phyloP scores from a whole-genome alignment of 2,888 invertebrate species.

The Meta bourneti region DNA sequence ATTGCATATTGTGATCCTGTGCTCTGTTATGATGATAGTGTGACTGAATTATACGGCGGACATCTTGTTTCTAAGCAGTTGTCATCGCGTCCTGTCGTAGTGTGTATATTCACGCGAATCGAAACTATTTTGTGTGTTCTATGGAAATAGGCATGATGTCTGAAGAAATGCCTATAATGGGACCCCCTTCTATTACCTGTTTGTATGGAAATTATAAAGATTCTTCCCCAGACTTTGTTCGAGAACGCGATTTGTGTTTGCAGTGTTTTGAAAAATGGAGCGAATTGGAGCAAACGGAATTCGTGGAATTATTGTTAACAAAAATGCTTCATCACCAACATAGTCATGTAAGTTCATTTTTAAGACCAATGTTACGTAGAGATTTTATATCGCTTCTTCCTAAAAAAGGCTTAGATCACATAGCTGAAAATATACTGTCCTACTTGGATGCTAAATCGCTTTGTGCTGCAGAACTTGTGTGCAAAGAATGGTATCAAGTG shows the following conservation, averaged over 20 bases:
- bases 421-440: constrained; percentile 97
- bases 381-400: constrained; percentile 99
- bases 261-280: constrained; percentile 84
- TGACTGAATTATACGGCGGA: constrained; percentile 63
- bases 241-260: constrained; percentile 72
- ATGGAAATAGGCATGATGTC: constrained; percentile 75
- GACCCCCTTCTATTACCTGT: constrained; percentile 65
- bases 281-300: constrained; percentile 97
- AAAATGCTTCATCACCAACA: constrained; percentile 99
- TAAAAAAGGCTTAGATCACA: constrained; percentile 97
- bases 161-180: constrained; percentile 68
- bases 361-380: constrained; percentile 98
- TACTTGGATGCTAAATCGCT: constrained; percentile 97
- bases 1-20: constrained; percentile 34
- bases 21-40: constrained; percentile 56
- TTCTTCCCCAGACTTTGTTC: constrained; percentile 71
- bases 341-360: constrained; percentile 97
- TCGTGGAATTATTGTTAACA: constrained; percentile 95
- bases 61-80: constrained; percentile 68
- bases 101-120: constrained; percentile 4
- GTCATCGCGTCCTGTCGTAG: constrained; percentile 48
- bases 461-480: constrained; percentile 96
- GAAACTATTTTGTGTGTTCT: constrained; percentile 12
- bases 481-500: constrained; percentile 98
- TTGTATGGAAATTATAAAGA: constrained; percentile 73